Evolutionary conservation across 1,140 invertebrate species (phyloP).

Genomic region (Solenopsis invicta): DNA sequence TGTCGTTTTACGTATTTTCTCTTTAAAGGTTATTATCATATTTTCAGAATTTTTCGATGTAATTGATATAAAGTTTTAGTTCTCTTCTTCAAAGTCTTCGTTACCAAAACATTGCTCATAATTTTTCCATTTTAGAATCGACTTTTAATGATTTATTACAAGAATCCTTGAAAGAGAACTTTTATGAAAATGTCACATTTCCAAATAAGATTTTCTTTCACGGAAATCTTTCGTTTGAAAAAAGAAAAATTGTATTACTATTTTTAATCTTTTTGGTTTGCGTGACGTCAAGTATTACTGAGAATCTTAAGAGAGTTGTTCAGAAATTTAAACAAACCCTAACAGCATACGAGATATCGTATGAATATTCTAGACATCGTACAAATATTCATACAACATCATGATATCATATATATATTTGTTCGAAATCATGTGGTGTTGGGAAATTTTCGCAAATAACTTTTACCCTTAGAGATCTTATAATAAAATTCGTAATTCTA

Average conservation of each 20-base stretch:
- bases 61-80: background rate
- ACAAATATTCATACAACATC: too few relatives aligned
- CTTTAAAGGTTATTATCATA: background rate
- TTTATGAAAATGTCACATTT: background rate
- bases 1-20: background rate
- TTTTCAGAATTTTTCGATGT: background rate
- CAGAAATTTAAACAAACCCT: background rate
- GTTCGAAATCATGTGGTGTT: background rate
- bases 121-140: background rate
- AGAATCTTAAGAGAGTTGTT: background rate
- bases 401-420: too few relatives aligned
- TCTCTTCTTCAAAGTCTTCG: background rate
- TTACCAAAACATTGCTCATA: background rate
- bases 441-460: background rate
- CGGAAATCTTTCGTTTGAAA: background rate
- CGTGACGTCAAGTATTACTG: background rate
- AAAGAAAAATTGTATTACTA: background rate
- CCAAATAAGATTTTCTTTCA: background rate
- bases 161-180: background rate
- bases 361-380: too few relatives aligned
- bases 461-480: background rate
- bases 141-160: background rate
- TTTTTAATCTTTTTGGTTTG: background rate
- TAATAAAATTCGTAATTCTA: conserved; percentile 65
- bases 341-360: too few relatives aligned